Percentiles rank a stretch among this genome's conserved stretches.
These are phyloP conservation scores for Gobiocypris rarus DNA, from an alignment of 2,113 vertebrate species.

Conservation along the genomic window DNA sequence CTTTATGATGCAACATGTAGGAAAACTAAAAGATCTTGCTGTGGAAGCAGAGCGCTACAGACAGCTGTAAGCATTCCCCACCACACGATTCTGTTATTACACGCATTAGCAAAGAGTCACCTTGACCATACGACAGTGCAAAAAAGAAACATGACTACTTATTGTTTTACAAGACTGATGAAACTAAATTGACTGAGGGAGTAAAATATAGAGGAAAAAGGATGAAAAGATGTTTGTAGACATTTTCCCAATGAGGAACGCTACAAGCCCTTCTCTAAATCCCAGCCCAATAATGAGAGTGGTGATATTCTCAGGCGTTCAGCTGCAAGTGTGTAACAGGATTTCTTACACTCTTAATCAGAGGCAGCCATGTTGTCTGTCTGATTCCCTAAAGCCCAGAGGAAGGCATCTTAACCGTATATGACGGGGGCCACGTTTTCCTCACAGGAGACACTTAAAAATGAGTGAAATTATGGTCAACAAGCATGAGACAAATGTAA, in stretches of 20 bases:
- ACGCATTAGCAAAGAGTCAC: constrained; percentile 31
- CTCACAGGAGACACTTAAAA: constrained; percentile 21
- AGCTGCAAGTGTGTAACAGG: constrained; percentile 75
- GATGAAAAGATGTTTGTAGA: constrained; percentile 51
- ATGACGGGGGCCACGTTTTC: constrained; percentile 20
- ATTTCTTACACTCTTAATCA: constrained; percentile 78
- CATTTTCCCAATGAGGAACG: constrained; percentile 59
- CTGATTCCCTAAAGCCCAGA: constrained; percentile 39
- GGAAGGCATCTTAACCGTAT: constrained; percentile 30
- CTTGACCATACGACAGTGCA: constrained; percentile 28
- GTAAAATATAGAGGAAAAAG: constrained; percentile 33
- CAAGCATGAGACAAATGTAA: constrained; percentile 36
- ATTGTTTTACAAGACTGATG: constrained; percentile 42
- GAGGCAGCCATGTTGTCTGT: constrained; percentile 55
- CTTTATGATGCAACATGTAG: constrained; percentile 2
- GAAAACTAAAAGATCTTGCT: not conserved
- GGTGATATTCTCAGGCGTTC: constrained; percentile 71
- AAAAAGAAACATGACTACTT: constrained; percentile 23
- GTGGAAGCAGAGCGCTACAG: not conserved
- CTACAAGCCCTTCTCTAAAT: constrained; percentile 60
- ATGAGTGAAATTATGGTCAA: constrained; percentile 33
- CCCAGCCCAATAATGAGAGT: constrained; percentile 69
- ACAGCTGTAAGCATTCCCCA: constrained; percentile 14
- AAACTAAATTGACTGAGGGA: constrained; percentile 32
- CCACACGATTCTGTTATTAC: constrained; percentile 13